Evolutionary conservation across 2,888 invertebrate species (phyloP).

Genomic region (Sphaerophoria rueppellii): DNA sequence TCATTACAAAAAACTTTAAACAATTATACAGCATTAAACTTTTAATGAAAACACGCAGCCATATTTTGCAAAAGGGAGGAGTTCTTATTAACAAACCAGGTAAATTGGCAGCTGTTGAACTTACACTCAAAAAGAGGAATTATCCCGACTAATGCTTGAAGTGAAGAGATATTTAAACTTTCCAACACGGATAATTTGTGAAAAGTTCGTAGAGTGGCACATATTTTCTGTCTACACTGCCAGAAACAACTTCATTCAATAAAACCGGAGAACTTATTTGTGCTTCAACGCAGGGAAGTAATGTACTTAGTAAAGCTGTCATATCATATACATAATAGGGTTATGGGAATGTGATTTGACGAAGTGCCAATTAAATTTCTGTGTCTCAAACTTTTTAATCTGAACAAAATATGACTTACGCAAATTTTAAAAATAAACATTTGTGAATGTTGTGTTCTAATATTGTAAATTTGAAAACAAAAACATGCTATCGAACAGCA

Average conservation of each 20-base stretch:
- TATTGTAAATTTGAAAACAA: too few relatives aligned
- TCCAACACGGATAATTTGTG: conserved; percentile 3
- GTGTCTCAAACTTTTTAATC: conserved; percentile 39
- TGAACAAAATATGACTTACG: neutral
- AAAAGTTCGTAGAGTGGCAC: conserved; percentile 34
- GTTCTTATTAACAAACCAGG: neutral
- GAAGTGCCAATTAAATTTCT: conserved; percentile 44
- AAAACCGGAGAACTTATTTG: conserved; percentile 36
- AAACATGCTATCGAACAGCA: too few relatives aligned
- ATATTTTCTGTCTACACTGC: conserved; percentile 24
- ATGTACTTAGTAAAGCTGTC: conserved; percentile 38
- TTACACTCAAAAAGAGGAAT: conserved; percentile 3
- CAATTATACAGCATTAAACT: neutral
- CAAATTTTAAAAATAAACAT: neutral
- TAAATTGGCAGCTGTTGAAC: neutral
- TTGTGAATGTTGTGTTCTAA: neutral
- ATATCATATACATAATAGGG: neutral
- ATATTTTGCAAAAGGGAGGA: neutral
- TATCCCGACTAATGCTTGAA: conserved; percentile 19
- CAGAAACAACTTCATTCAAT: conserved; percentile 20
- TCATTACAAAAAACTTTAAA: too few relatives aligned
- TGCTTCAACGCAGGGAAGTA: conserved; percentile 36
- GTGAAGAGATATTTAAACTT: conserved; percentile 19
- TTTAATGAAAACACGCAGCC: neutral
- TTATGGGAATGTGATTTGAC: conserved; percentile 37